Evolutionary conservation across 2,888 invertebrate species (phyloP).

Genomic region (Melanostoma scalare): DNA sequence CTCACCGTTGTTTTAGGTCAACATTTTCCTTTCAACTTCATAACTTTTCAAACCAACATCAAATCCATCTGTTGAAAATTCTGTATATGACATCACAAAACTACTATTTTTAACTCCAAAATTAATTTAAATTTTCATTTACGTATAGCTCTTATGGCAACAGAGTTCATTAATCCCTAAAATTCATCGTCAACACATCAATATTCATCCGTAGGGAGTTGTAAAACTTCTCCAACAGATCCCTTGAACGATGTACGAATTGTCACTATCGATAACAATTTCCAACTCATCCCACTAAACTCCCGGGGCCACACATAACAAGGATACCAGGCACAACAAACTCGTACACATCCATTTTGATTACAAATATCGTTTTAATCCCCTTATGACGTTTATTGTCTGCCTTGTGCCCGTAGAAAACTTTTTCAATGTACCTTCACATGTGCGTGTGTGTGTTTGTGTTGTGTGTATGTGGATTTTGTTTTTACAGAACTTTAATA

Average conservation of each 20-base stretch:
- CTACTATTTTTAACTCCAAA: constrained; percentile 56
- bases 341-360: constrained; percentile 59
- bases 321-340: constrained; percentile 1
- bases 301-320: constrained; percentile 31
- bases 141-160: not conserved
- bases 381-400: constrained; percentile 69
- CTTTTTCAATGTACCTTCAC: too few relatives aligned
- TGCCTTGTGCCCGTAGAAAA: constrained; percentile 10
- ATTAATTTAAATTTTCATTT: constrained; percentile 4
- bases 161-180: constrained; percentile 49
- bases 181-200: constrained; percentile 37
- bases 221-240: constrained; percentile 61
- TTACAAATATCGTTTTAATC: constrained; percentile 72
- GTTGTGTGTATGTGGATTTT: constrained; percentile 1
- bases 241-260: constrained; percentile 69
- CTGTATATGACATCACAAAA: constrained; percentile 14
- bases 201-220: constrained; percentile 53
- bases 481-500: constrained; percentile 48
- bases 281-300: constrained; percentile 51
- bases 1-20: too few relatives aligned
- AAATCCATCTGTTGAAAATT: not conserved
- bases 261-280: constrained; percentile 68
- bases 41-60: too few relatives aligned
- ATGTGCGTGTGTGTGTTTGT: constrained; percentile 9
- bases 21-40: too few relatives aligned